These are phyloP conservation scores for Hyla sarda DNA, from an alignment of 2,113 vertebrate species.

Conservation along the genomic window DNA sequence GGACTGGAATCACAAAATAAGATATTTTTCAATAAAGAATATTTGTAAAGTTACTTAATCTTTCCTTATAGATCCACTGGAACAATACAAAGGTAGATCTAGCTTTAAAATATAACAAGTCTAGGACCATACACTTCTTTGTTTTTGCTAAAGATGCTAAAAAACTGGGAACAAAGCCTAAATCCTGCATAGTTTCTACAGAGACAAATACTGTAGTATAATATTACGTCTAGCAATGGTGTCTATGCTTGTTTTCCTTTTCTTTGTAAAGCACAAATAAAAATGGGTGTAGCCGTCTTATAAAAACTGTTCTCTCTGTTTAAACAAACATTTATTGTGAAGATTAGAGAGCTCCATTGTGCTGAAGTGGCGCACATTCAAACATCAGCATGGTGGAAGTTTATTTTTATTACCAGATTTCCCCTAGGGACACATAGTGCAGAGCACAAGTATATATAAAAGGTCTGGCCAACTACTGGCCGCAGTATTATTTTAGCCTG, in stretches of 20 bases:
- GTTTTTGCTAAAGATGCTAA: too few species aligned
- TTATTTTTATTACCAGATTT: neutral
- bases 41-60: too few species aligned
- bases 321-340: slow-evolving; percentile 2
- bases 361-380: neutral
- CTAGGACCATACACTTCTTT: too few species aligned
- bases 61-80: too few species aligned
- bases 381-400: neutral
- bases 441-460: neutral
- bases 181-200: too few species aligned
- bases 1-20: too few species aligned
- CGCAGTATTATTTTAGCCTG: neutral
- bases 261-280: neutral
- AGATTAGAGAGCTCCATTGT: neutral
- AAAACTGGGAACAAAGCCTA: too few species aligned
- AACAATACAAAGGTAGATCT: too few species aligned
- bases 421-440: slow-evolving; percentile 6
- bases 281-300: neutral
- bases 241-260: neutral
- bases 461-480: slow-evolving; percentile 8
- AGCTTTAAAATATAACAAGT: too few species aligned
- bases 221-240: neutral
- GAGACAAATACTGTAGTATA: neutral
- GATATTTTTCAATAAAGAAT: too few species aligned
- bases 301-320: neutral